These are phyloP conservation scores for honey bee (Apis mellifera) DNA, from an alignment of 1,140 invertebrate species.

Conservation along the genomic window DNA sequence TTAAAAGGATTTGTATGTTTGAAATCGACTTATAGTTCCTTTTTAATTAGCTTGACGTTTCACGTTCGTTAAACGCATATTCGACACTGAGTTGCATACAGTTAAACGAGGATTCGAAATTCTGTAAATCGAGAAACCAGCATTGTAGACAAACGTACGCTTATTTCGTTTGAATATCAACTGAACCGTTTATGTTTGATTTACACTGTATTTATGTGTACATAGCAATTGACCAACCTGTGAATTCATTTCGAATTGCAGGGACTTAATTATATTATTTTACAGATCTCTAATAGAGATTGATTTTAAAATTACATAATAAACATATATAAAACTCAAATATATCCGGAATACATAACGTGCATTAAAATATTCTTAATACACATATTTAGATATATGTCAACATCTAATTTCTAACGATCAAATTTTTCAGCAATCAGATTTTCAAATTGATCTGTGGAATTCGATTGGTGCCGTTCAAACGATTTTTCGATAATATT, in stretches of 20 bases:
- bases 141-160: background rate
- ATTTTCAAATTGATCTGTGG: background rate
- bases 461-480: background rate
- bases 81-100: background rate
- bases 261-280: background rate
- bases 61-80: background rate
- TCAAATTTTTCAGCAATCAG: no score
- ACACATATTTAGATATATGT: no score
- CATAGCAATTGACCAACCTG: conserved; percentile 2
- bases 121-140: background rate
- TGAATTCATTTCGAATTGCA: background rate
- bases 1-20: background rate
- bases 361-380: no score
- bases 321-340: no score
- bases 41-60: background rate
- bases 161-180: conserved; percentile 46
- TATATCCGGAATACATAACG: no score
- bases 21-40: background rate
- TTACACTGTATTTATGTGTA: conserved; percentile 14
- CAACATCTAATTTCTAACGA: no score
- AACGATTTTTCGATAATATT: conserved; percentile 5
- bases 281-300: no score
- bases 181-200: conserved; percentile 11
- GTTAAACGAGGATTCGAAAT: background rate
- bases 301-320: no score